Conservation (phyloP, 2,888 invertebrate genomes). For the Heterodera filipjevi region DNA sequence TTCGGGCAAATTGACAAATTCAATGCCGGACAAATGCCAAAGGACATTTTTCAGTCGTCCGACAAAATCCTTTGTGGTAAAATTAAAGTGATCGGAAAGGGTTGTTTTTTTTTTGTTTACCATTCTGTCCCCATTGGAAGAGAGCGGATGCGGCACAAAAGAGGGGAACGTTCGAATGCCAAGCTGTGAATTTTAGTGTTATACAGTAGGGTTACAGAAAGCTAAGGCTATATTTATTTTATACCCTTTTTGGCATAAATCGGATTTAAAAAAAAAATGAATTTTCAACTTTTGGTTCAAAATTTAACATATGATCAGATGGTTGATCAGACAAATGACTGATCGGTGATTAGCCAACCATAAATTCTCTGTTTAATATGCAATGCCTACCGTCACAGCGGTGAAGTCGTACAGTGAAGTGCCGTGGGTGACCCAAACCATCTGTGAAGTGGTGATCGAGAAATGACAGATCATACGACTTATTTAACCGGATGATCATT, state of each 20-base stretch:
- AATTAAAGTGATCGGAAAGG: background rate
- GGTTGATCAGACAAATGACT: too few relatives aligned
- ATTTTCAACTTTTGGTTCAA: too few relatives aligned
- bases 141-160: constrained; percentile 62
- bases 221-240: too few relatives aligned
- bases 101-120: background rate
- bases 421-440: constrained; percentile 63
- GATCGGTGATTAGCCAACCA: too few relatives aligned
- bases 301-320: too few relatives aligned
- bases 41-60: constrained; percentile 54
- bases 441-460: constrained; percentile 36
- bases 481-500: background rate
- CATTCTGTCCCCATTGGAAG: constrained; percentile 50
- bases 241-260: too few relatives aligned
- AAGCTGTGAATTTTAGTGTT: too few relatives aligned
- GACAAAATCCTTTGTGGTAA: constrained; percentile 38
- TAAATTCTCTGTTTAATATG: too few relatives aligned
- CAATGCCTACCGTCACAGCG: constrained; percentile 46
- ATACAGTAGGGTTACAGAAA: too few relatives aligned
- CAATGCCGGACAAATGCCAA: constrained; percentile 60
- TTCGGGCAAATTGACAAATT: constrained; percentile 63
- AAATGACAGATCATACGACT: background rate
- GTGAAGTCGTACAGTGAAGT: constrained; percentile 58
- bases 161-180: constrained; percentile 57
- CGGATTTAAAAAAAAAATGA: background rate